Percentiles rank a stretch among this genome's conserved stretches.
These are phyloP conservation scores for Nebria ingens DNA, from an alignment of 1,140 invertebrate species.

Conservation along the genomic window DNA sequence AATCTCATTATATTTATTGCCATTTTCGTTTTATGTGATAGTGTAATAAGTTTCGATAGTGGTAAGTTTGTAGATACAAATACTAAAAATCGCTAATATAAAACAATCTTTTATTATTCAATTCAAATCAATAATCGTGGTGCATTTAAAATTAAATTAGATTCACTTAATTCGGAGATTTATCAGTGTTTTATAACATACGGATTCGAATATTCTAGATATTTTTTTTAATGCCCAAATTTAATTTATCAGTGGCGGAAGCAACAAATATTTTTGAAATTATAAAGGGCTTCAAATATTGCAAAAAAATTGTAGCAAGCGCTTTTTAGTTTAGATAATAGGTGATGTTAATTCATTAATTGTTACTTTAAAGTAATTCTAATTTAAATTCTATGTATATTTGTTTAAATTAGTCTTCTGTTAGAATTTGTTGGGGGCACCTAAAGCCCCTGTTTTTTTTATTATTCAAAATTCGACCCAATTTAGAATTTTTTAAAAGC, in stretches of 20 bases:
- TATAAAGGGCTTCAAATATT: too few species aligned
- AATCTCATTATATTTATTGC: not conserved
- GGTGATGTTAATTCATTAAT: not conserved
- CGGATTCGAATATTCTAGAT: not conserved
- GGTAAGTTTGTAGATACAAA: not conserved
- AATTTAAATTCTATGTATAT: too few species aligned
- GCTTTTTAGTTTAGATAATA: too few species aligned
- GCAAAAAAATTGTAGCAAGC: too few species aligned
- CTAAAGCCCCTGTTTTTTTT: too few species aligned
- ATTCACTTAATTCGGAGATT: not conserved
- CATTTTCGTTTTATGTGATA: not conserved
- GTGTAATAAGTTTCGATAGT: not conserved
- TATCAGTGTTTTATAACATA: not conserved
- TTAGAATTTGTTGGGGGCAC: too few species aligned
- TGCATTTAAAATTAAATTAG: not conserved
- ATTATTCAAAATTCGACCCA: not conserved
- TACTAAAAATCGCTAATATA: not conserved
- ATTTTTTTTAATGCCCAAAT: not conserved
- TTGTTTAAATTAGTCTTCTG: too few species aligned
- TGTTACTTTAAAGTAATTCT: not conserved
- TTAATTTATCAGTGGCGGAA: too few species aligned
- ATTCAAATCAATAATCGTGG: not conserved
- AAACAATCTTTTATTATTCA: not conserved
- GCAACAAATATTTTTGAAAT: too few species aligned
- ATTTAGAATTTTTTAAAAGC: not conserved